Conservation (phyloP, 1,140 invertebrate species). For the Maconellicoccus hirsutus region DNA sequence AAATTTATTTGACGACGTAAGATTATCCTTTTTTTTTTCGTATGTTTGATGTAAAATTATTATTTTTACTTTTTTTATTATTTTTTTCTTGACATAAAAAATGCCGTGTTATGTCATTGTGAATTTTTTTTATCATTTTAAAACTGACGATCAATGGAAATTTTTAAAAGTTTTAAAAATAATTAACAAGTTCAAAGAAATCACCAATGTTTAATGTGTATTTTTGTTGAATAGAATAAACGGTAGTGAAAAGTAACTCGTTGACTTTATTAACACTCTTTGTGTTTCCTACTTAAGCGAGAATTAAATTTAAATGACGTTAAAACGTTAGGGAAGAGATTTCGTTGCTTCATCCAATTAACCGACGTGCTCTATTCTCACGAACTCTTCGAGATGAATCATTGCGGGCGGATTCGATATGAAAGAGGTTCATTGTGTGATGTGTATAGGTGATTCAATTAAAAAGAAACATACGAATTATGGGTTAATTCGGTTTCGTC, state of each 20-base stretch:
- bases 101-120: not conserved
- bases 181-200: not conserved
- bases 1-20: not conserved
- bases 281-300: not conserved
- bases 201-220: slow-evolving; percentile 5
- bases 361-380: not conserved
- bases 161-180: slow-evolving; percentile 2
- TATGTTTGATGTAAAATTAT: not conserved
- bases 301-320: slow-evolving; percentile 1
- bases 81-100: not conserved
- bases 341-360: slow-evolving; percentile 4
- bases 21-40: not conserved
- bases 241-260: not conserved
- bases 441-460: not conserved
- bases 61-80: not conserved
- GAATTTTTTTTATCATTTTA: not conserved
- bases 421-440: not conserved
- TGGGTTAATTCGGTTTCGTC: too few species aligned
- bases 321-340: not conserved
- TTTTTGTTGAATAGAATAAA: not conserved
- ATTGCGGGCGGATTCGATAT: not conserved
- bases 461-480: not conserved
- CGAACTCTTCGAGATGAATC: not conserved
- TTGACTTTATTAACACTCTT: not conserved
- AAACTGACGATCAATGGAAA: not conserved